Conservation (phyloP, 2,888 invertebrate species). For the Epinotia ramella region DNA sequence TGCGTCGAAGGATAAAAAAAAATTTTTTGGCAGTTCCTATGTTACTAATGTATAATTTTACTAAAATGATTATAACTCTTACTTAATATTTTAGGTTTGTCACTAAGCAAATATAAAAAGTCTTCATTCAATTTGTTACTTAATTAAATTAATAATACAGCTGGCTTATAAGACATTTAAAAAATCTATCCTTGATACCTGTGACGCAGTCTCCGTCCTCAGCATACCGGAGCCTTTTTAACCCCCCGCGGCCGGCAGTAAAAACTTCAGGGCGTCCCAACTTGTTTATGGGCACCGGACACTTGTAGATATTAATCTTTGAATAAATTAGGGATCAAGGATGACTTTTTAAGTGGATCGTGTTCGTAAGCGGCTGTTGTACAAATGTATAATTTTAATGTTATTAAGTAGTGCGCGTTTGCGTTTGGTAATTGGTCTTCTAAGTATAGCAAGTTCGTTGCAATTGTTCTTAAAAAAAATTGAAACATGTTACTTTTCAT, state of each 20-base stretch:
- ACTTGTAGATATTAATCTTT: conserved; percentile 63
- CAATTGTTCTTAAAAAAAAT: too few species aligned
- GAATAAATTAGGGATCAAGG: conserved; percentile 64
- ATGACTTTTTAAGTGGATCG: conserved; percentile 69
- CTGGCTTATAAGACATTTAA: background rate
- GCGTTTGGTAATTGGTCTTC: background rate
- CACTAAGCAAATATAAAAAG: too few species aligned
- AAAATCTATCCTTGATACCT: background rate
- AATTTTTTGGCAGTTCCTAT: too few species aligned
- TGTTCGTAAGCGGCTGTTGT: conserved; percentile 50
- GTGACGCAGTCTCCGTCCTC: background rate
- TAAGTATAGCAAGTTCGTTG: background rate
- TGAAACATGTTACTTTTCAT: too few species aligned
- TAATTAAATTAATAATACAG: too few species aligned
- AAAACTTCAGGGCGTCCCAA: conserved; percentile 49
- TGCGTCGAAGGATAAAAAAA: too few species aligned
- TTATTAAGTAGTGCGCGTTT: background rate
- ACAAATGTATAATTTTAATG: conserved; percentile 47
- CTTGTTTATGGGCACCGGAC: conserved; percentile 60
- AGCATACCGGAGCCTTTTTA: conserved; percentile 12
- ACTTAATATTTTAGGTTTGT: too few species aligned
- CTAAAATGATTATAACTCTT: too few species aligned
- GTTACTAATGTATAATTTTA: too few species aligned
- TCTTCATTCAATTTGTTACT: too few species aligned
- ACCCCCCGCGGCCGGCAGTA: conserved; percentile 37